Evolutionary conservation across 2,113 vertebrate genomes (phyloP).

Genomic region (Spilogale gracilis): DNA sequence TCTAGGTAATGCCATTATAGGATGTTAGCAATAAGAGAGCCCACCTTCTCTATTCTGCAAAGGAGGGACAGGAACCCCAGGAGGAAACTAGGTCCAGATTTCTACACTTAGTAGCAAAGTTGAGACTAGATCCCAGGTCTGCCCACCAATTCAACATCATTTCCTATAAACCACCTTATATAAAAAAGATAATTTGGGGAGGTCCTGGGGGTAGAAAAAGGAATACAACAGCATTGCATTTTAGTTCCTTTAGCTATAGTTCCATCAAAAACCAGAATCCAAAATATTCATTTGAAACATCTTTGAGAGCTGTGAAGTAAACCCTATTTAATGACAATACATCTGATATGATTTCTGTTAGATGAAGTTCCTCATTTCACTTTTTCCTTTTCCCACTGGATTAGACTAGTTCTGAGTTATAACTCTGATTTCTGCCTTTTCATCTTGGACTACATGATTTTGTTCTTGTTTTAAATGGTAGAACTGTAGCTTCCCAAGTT

Average conservation of each 20-base stretch:
- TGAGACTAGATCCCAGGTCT: background rate
- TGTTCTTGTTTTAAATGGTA: background rate
- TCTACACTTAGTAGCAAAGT: background rate
- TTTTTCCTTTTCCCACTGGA: background rate
- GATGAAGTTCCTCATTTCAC: background rate
- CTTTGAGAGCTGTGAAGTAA: background rate
- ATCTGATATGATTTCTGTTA: background rate
- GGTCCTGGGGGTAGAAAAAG: background rate
- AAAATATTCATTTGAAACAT: slow-evolving; percentile 27
- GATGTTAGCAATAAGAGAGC: background rate
- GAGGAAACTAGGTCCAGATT: background rate
- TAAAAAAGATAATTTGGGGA: background rate
- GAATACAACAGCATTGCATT: background rate
- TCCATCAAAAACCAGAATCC: background rate
- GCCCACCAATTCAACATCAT: background rate
- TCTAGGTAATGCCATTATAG: background rate
- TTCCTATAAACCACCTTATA: background rate
- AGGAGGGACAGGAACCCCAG: background rate
- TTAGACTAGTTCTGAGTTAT: background rate
- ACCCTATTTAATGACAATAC: background rate
- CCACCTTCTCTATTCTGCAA: background rate
- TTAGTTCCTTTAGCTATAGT: slow-evolving; percentile 42
- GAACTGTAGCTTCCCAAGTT: background rate
- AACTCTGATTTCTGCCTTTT: background rate
- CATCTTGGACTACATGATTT: background rate